A percentile compares a stretch with the other conserved stretches of the same genome.
phyloP scores from a whole-genome alignment of 2,113 vertebrate species.

The Myrmecobius fasciatus region DNA sequence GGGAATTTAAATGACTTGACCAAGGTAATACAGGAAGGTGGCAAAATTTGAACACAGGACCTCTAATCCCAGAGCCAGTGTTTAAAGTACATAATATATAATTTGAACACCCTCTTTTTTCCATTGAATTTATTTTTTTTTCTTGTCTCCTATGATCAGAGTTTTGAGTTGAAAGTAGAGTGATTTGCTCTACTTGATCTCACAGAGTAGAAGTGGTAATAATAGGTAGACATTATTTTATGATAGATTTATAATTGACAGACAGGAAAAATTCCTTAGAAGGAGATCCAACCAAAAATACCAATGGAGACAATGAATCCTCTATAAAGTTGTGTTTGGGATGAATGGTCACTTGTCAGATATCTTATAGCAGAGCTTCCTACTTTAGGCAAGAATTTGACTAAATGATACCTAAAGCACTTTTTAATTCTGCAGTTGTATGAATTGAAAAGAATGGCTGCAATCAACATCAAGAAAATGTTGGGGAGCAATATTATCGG shows the following conservation, averaged over 20 bases:
- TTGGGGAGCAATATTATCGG: background rate
- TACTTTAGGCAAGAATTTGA: background rate
- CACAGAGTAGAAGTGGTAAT: no score
- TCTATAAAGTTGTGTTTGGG: background rate
- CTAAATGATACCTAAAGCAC: background rate
- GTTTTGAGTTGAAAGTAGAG: slow-evolving; percentile 4
- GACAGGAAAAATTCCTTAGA: background rate
- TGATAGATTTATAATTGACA: background rate
- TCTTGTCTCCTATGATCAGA: background rate
- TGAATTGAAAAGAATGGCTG: background rate
- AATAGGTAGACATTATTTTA: background rate
- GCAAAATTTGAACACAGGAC: background rate
- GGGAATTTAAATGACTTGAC: background rate
- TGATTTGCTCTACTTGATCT: background rate
- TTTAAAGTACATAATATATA: background rate
- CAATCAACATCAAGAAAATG: background rate
- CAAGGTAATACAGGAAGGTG: background rate
- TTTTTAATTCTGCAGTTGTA: background rate
- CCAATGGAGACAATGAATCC: background rate
- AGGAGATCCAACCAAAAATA: background rate
- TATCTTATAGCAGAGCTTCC: background rate
- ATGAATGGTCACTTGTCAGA: background rate
- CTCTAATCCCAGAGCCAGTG: background rate
- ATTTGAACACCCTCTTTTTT: background rate
- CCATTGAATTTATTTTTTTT: background rate